phyloP scores from a whole-genome alignment of 2,888 invertebrate species.

The Synanthedon formicaeformis region DNA sequence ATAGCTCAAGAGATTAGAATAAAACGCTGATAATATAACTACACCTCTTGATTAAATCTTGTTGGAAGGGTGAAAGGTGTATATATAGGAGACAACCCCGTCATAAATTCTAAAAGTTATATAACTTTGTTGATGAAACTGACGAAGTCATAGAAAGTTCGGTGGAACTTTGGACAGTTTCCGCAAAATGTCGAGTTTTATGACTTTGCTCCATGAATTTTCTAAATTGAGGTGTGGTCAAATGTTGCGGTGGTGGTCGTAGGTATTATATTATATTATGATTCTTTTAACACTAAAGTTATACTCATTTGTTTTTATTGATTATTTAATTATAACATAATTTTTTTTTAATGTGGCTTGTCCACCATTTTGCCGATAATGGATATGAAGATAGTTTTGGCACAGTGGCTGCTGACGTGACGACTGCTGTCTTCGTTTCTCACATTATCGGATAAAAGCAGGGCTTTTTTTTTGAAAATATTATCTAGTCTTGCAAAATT shows the following conservation, averaged over 20 bases:
- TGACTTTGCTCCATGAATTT: not conserved
- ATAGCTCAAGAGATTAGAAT: not conserved
- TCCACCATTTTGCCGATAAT: not conserved
- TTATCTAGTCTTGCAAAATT: too few species aligned
- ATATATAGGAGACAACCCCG: not conserved
- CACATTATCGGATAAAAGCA: too few species aligned
- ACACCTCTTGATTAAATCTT: not conserved
- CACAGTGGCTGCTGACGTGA: not conserved
- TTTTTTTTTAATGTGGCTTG: not conserved
- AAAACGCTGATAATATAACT: not conserved
- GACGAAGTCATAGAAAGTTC: not conserved
- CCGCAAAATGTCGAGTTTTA: not conserved
- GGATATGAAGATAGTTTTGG: constrained; percentile 16
- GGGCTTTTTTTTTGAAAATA: too few species aligned
- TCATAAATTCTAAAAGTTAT: constrained; percentile 6
- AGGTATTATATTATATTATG: too few species aligned
- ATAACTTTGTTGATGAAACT: constrained; percentile 7
- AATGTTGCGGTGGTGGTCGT: not conserved
- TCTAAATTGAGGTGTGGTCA: not conserved
- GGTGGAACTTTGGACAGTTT: not conserved
- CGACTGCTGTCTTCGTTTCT: too few species aligned
- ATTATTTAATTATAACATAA: too few species aligned
- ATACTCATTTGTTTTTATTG: too few species aligned
- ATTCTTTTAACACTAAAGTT: too few species aligned
- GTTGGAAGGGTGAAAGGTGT: not conserved